These are phyloP conservation scores for Dascyllus trimaculatus DNA, from an alignment of 2,113 vertebrate genomes.

Conservation along the genomic window DNA sequence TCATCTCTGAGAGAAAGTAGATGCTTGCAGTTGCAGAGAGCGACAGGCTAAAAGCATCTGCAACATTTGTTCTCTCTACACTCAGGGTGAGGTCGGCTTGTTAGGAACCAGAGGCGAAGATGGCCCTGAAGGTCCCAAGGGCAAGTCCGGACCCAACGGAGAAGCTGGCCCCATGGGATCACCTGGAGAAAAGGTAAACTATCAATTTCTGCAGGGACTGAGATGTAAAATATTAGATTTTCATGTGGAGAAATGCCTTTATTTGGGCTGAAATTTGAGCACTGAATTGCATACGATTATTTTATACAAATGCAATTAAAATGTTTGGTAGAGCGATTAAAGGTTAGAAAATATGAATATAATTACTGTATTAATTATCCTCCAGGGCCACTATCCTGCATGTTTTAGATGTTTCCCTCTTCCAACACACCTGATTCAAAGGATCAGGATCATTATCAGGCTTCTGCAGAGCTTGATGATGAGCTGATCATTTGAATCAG, in stretches of 20 bases:
- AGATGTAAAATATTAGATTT: too few relatives aligned
- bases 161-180: conserved; percentile 90
- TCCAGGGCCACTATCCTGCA: too few relatives aligned
- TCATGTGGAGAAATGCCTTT: too few relatives aligned
- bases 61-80: conserved; percentile 8
- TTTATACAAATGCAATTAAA: too few relatives aligned
- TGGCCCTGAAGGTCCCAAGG: conserved; percentile 97
- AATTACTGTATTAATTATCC: too few relatives aligned
- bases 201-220: neutral
- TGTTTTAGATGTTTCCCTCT: too few relatives aligned
- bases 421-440: too few relatives aligned
- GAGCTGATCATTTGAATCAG: too few relatives aligned
- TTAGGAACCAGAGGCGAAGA: conserved; percentile 93
- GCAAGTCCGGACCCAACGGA: conserved; percentile 92
- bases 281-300: neutral
- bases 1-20: neutral
- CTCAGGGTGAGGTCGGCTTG: conserved; percentile 92
- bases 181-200: conserved; percentile 94
- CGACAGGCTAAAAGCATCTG: neutral
- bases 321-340: neutral
- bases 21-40: neutral
- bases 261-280: neutral
- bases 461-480: too few relatives aligned
- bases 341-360: neutral
- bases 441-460: too few relatives aligned